These are phyloP conservation scores for Pelochelys cantorii DNA, from an alignment of 2,797 vertebrate species.

Conservation along the genomic window DNA sequence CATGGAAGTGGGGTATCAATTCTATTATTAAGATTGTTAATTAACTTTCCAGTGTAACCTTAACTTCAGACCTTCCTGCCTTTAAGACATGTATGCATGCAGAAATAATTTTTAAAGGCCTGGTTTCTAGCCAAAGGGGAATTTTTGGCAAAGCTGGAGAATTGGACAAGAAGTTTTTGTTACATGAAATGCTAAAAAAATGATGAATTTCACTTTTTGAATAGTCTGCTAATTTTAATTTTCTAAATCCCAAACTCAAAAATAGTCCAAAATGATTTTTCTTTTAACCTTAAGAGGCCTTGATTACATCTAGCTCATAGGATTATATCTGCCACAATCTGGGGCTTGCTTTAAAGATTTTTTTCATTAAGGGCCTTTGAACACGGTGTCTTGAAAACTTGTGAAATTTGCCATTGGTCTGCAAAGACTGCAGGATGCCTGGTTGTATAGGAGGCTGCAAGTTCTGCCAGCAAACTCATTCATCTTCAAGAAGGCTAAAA, in stretches of 20 bases:
- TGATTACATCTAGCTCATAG: background rate
- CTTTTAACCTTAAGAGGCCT: background rate
- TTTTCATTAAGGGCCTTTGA: background rate
- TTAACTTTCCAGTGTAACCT: background rate
- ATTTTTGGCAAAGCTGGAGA: background rate
- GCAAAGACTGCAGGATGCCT: background rate
- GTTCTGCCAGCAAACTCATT: background rate
- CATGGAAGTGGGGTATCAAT: background rate
- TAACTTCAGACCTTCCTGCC: background rate
- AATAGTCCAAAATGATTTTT: background rate
- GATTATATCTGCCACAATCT: background rate
- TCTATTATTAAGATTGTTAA: background rate
- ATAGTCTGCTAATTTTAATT: background rate
- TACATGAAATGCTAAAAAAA: background rate
- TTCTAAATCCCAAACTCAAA: background rate
- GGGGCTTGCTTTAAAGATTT: background rate
- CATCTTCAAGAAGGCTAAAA: background rate
- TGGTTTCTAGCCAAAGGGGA: background rate
- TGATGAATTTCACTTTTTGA: background rate
- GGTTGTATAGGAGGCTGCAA: background rate
- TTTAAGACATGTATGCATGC: background rate
- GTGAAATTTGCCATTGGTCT: background rate
- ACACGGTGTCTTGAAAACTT: background rate
- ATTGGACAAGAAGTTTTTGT: background rate
- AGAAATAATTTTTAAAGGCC: background rate